Conservation (phyloP, 1,140 invertebrate species). For the Paracyclopina nana region DNA sequence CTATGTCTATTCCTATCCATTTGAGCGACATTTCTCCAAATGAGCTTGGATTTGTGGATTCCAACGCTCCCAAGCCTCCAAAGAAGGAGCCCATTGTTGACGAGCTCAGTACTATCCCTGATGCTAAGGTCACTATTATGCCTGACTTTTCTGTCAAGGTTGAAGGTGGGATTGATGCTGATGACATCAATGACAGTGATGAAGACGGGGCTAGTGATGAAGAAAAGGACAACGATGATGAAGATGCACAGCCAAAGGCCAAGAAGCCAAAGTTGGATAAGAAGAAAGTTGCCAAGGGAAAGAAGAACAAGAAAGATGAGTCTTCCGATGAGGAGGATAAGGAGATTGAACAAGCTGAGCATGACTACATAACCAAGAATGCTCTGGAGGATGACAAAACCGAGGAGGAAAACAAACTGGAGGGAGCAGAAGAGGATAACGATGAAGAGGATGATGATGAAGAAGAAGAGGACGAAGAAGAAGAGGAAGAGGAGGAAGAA, state of each 20-base stretch:
- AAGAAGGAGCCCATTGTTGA: not conserved
- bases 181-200: not conserved
- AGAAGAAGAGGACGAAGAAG: not conserved
- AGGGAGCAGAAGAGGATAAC: not conserved
- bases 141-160: not conserved
- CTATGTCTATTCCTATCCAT: conserved; percentile 8
- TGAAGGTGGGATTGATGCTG: not conserved
- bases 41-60: conserved; percentile 5
- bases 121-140: not conserved
- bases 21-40: not conserved
- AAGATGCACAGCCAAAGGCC: not conserved
- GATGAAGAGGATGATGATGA: not conserved
- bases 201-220: not conserved
- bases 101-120: conserved; percentile 7
- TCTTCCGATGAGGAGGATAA: not conserved
- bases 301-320: not conserved
- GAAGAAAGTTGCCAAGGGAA: not conserved
- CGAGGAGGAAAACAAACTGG: conserved; percentile 1
- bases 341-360: conserved; percentile 5
- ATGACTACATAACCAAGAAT: conserved; percentile 7
- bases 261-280: not conserved
- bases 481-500: not conserved
- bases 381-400: not conserved
- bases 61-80: not conserved
- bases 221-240: not conserved